phyloP scores from a whole-genome alignment of 2,113 vertebrate genomes.

The Myodes glareolus region DNA sequence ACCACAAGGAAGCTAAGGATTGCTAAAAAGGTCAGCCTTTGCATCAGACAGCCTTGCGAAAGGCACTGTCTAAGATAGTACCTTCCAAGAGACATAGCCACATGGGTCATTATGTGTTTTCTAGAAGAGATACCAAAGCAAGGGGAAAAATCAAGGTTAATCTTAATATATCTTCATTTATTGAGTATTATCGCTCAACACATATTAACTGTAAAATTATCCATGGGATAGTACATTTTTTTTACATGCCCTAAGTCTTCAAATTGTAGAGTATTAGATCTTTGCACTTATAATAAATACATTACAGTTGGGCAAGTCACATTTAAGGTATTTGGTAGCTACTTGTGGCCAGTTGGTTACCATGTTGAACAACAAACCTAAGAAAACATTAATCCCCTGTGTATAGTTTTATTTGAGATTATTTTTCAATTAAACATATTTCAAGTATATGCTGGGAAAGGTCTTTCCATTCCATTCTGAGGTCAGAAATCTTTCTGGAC shows the following conservation, averaged over 20 bases:
- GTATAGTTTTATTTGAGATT: not conserved
- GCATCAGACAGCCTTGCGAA: not conserved
- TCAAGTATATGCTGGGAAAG: not conserved
- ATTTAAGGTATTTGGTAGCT: not conserved
- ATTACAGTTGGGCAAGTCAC: not conserved
- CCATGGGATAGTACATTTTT: not conserved
- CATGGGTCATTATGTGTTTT: not conserved
- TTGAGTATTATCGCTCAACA: not conserved
- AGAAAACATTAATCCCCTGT: not conserved
- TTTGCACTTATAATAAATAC: not conserved
- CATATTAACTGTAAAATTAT: not conserved
- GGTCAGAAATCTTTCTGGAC: constrained; percentile 4
- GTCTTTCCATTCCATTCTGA: not conserved
- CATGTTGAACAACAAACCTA: not conserved
- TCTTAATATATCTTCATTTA: constrained; percentile 7
- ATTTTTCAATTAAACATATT: constrained; percentile 16
- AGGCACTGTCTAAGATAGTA: not conserved
- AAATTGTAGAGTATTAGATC: not conserved
- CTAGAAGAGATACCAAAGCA: constrained; percentile 22
- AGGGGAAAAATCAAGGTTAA: not conserved
- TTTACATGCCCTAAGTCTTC: not conserved
- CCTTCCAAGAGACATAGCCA: not conserved
- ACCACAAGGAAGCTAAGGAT: not conserved
- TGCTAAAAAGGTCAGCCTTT: not conserved
- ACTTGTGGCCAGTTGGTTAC: not conserved